Evolutionary conservation across 2,113 vertebrate species (phyloP).

Genomic region (Tetrao urogallus): DNA sequence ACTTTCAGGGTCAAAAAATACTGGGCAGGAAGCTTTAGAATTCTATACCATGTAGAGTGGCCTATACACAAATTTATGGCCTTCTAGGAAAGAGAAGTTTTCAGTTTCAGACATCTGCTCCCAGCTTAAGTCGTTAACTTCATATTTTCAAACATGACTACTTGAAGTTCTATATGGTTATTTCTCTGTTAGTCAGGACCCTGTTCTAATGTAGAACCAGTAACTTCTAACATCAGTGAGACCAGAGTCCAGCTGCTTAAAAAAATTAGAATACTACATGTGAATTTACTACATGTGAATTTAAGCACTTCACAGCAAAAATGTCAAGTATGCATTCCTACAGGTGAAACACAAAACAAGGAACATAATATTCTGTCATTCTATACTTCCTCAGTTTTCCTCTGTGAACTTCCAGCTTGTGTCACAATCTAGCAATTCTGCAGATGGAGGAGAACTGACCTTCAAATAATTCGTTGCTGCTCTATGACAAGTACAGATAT

Average conservation of each 20-base stretch:
- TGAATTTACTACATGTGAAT: not conserved
- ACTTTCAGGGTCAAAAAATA: not conserved
- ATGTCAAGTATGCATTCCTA: not conserved
- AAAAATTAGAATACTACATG: not conserved
- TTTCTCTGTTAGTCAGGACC: not conserved
- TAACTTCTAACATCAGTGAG: not conserved
- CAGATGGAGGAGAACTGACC: not conserved
- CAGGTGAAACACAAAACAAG: not conserved
- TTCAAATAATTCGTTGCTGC: not conserved
- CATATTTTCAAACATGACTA: not conserved
- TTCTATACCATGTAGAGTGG: not conserved
- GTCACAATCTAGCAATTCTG: not conserved
- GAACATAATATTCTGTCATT: not conserved
- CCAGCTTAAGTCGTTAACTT: not conserved
- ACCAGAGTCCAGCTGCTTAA: not conserved
- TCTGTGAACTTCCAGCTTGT: not conserved
- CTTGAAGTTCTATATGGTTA: not conserved
- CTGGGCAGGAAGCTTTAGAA: not conserved
- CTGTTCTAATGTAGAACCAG: not conserved
- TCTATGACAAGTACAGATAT: not conserved
- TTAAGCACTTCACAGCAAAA: not conserved
- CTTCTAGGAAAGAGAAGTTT: not conserved
- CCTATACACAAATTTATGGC: not conserved
- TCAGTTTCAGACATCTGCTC: not conserved
- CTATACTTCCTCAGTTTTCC: not conserved